Base-by-base conservation (phyloP, 2,888 invertebrate species). In the Leptopilina drosophilae region DNA sequence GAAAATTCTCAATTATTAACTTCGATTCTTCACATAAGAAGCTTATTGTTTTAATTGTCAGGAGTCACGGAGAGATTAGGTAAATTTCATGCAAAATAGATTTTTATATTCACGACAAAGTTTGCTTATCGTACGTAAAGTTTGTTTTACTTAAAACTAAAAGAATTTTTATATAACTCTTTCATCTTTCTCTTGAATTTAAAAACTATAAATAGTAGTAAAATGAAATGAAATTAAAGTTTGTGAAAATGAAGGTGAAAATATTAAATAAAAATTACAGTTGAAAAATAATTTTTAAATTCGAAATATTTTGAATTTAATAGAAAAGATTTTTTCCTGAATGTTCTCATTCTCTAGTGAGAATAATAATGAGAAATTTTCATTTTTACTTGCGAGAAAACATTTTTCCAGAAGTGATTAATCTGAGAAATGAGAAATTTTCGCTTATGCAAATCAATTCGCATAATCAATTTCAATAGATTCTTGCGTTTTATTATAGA, bases 1-100 rank as follows among this genome's bases (percentile, higher is more conserved):
- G 40, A 46, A 67, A 46, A 15, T 67, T 46, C n/a, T 49, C 46
- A 67, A 46, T 67, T 33, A 33, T 33, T 67, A 3, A 49, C 1
- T 12, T 67, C 46, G 20, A 20, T 11, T 46, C 4, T 46, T 67
- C 67, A 20, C 49, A 6, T 15, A n/a, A 20, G 20, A 6, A 5
- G 15, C 11, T 67, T 67, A 42, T 42, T 49, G 67, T 67, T 67
- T 67, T 67, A 67, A 49, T 46, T 67, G 11, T 46, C n/a, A 4
- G n/a, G 15, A 20, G n/a, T 42, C 20, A 49, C 49, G 20, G 5
- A 15, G 40, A 67, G 40, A 67, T 46, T 67, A 46, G 49, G 49
- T 67, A 46, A 46, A 46, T 67, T 67, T 67, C 66, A 46, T 67
- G 66, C 15, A 15, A 67, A 67, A n/a, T 15, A 14, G 7, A 66